Evolutionary conservation across 1,140 invertebrate species (phyloP), one percentile per base, ranked within the genome.

Genomic region (Theocolax elegans): DNA sequence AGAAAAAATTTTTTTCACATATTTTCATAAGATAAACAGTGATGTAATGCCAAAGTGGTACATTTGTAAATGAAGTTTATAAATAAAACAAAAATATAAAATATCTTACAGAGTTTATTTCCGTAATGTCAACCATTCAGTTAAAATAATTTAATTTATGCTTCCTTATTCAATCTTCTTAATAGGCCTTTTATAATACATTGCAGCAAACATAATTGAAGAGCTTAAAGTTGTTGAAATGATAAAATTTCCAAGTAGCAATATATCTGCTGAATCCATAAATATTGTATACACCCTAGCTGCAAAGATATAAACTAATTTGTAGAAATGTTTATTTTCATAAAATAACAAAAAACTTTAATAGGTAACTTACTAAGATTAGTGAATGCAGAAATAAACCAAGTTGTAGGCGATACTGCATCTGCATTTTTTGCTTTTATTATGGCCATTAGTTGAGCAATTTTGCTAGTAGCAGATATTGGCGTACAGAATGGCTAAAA

Each of bases 341-440:
- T 17, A 17, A 21, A 49, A 49, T 17, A 27, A 44, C 6, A 42
- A 25, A 44, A 44, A 25, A 48, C 23, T 21, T 21, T 44, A 17
- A 27, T 38, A 17, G 6, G 38, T 13, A 38, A 88, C 89, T 89
- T 86, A 92, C 91, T 89, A 7, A 89, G 76, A 79, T 92, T 92
- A 15, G 91, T 91, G 62, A 89, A 83, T 13, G 90, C 84, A 42
- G 91, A 92, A 60, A 92, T 90, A 42, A 90, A 85, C 91, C 91
- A 92, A 23, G 91, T 91, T 10, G 88, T 79, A 12, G 90, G 77
- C 40, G 91, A 91, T 1, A 92, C 85, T 13, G 89, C 89, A 72
- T 91, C 89, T 9, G 90, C 87, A 79, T 91, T 90, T 75, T 83
- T 87, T 2, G 87, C 85, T 75, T 81, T 84, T 13, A 91, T 58